Conservation (phyloP, 2,113 vertebrate species). For the Sorex araneus region DNA sequence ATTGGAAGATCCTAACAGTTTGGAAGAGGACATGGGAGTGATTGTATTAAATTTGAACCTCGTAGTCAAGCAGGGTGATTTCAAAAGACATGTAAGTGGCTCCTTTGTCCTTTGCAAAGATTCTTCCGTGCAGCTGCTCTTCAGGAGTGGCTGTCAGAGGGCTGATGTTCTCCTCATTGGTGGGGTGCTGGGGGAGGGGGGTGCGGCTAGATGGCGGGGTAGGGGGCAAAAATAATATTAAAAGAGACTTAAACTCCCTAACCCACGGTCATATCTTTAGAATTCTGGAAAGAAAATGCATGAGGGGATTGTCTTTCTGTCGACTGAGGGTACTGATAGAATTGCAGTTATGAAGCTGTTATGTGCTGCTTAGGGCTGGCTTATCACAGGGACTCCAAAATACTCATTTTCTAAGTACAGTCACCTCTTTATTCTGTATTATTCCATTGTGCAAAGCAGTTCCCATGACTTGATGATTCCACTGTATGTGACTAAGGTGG, state of each 20-base stretch:
- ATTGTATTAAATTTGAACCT: slow-evolving; percentile 93
- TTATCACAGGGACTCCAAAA: not conserved
- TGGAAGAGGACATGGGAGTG: slow-evolving; percentile 96
- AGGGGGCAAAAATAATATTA: not conserved
- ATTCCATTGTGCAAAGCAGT: not conserved
- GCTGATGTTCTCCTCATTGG: not conserved
- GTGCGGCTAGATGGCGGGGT: too few species aligned
- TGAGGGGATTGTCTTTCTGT: not conserved
- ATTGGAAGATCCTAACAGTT: slow-evolving; percentile 95
- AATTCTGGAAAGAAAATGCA: not conserved
- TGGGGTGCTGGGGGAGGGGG: too few species aligned
- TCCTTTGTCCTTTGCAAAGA: not conserved
- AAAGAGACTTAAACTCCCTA: not conserved
- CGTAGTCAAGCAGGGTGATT: slow-evolving; percentile 92
- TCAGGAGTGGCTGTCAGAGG: not conserved
- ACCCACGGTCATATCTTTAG: not conserved
- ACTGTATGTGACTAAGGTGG: not conserved
- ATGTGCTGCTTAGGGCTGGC: not conserved
- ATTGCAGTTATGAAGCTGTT: not conserved
- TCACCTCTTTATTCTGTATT: not conserved
- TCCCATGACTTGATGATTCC: not conserved
- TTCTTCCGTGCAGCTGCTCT: not conserved
- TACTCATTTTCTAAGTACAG: not conserved
- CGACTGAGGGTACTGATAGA: not conserved
- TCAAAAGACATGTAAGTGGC: slow-evolving; percentile 93